A percentile compares a stretch with the other conserved stretches of the same genome.
Conservation (phyloP, 2,888 invertebrate species). For the Amorpha juglandis region DNA sequence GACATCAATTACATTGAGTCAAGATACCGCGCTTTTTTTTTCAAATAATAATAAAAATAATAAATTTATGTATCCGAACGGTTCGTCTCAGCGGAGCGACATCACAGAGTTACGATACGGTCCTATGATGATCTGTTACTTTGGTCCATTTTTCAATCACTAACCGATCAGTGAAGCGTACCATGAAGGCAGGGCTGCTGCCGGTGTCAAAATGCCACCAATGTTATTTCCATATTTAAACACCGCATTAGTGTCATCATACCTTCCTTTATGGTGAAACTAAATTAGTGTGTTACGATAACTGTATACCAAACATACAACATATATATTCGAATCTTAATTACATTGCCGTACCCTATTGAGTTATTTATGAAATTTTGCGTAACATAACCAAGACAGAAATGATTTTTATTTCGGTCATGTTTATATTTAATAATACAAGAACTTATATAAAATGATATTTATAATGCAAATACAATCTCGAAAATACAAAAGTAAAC, state of each 20-base stretch:
- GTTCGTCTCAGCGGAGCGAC: slow-evolving; percentile 39
- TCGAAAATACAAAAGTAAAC: background rate
- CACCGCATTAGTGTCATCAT: background rate
- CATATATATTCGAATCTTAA: too few species aligned
- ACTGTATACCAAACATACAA: too few species aligned
- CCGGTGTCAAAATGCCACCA: background rate
- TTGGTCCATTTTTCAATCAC: slow-evolving; percentile 64
- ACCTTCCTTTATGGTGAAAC: background rate
- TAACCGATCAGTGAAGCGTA: slow-evolving; percentile 61
- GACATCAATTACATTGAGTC: slow-evolving; percentile 12
- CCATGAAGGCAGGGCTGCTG: slow-evolving; percentile 50
- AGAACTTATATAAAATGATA: too few species aligned
- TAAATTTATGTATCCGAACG: slow-evolving; percentile 19
- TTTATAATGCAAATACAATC: background rate
- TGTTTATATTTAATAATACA: too few species aligned
- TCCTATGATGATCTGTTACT: slow-evolving; percentile 63
- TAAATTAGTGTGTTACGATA: too few species aligned
- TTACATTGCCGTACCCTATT: too few species aligned
- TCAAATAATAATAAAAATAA: slow-evolving; percentile 8
- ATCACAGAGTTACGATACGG: slow-evolving; percentile 50
- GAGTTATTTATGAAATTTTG: background rate
- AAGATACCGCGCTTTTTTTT: background rate
- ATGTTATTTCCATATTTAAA: background rate
- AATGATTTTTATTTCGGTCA: too few species aligned
- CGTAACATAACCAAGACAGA: background rate